Evolutionary conservation across 2,797 vertebrate species (phyloP).

Genomic region (Anabacerthia variegaticeps): DNA sequence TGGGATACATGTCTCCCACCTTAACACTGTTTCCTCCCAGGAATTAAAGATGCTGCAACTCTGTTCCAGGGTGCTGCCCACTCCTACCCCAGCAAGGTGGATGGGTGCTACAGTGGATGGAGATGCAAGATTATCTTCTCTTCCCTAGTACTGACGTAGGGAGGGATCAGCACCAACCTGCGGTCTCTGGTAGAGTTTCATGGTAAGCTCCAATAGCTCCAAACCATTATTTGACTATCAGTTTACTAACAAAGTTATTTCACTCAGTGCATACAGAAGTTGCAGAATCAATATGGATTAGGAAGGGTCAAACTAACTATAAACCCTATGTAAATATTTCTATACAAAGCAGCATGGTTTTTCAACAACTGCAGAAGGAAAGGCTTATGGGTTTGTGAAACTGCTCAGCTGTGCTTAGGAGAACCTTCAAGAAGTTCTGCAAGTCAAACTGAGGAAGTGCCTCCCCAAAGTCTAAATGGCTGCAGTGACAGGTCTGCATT

Average conservation of each 20-base stretch:
- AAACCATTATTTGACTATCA: background rate
- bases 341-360: background rate
- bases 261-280: background rate
- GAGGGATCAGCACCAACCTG: background rate
- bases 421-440: background rate
- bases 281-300: background rate
- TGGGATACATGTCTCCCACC: background rate
- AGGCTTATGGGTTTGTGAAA: background rate
- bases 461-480: background rate
- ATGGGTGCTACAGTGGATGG: background rate
- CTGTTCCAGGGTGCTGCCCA: background rate
- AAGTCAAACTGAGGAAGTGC: background rate
- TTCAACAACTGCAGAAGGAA: background rate
- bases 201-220: background rate
- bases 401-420: background rate
- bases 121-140: background rate
- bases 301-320: background rate
- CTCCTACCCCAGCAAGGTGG: background rate
- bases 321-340: background rate
- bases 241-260: background rate
- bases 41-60: background rate
- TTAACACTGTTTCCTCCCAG: background rate
- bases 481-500: background rate
- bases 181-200: background rate
- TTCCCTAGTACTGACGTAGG: background rate